A percentile compares a stretch with the other conserved stretches of the same genome.
Evolutionary conservation across 2,797 vertebrate species (phyloP).

Genomic region (Dallia pectoralis): DNA sequence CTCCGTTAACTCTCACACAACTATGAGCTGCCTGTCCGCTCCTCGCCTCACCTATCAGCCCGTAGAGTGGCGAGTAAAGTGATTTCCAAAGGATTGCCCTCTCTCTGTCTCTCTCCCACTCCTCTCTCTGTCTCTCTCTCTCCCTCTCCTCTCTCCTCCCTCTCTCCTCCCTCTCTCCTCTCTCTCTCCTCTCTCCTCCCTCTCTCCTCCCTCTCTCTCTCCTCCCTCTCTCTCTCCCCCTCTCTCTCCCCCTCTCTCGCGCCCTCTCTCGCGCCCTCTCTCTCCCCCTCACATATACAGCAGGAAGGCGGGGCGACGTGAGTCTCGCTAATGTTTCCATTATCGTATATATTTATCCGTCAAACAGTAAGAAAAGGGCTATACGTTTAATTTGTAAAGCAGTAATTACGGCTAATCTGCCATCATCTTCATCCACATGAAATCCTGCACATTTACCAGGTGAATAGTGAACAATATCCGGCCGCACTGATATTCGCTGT

Average conservation of each 20-base stretch:
- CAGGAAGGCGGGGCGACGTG: conserved; percentile 50
- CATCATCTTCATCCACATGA: neutral
- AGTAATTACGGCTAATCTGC: neutral
- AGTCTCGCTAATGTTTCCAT: conserved; percentile 36
- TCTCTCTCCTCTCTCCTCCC: neutral
- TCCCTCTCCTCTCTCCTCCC: too few species aligned
- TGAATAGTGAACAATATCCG: neutral
- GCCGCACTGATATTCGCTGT: neutral
- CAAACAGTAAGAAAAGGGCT: too few species aligned
- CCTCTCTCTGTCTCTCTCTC: conserved; percentile 32
- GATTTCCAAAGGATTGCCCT: conserved; percentile 61
- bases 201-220: too few species aligned
- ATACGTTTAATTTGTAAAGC: neutral
- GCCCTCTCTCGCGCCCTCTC: conserved; percentile 11
- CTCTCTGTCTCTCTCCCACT: conserved; percentile 31
- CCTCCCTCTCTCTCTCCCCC: conserved; percentile 33
- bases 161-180: too few species aligned
- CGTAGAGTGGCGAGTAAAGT: conserved; percentile 67
- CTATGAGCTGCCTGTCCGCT: conserved; percentile 40
- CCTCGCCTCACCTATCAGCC: conserved; percentile 55
- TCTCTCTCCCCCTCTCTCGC: neutral
- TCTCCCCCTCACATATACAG: conserved; percentile 19
- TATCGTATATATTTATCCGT: neutral
- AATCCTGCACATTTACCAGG: neutral
- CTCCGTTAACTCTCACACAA: conserved; percentile 19